A percentile compares a stretch with the other conserved stretches of the same genome.
phyloP scores from a whole-genome alignment of 2,888 invertebrate species.

The Emmelina monodactyla region DNA sequence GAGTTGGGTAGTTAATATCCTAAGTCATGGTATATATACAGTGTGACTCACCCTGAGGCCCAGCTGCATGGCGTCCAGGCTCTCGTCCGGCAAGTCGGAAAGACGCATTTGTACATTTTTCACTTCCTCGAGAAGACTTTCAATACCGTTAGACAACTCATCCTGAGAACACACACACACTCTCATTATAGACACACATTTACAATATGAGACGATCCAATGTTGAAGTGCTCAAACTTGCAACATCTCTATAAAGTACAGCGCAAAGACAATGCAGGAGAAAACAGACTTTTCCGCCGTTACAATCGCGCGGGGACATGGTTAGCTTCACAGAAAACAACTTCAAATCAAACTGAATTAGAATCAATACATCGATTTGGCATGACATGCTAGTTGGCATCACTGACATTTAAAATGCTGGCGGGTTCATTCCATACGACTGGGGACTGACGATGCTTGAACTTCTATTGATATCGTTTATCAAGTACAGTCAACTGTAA shows the following conservation, averaged over 20 bases:
- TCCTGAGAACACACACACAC: slow-evolving; percentile 67
- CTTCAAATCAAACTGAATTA: slow-evolving; percentile 28
- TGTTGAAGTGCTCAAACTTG: background rate
- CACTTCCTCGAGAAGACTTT: slow-evolving; percentile 73
- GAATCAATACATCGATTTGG: slow-evolving; percentile 31
- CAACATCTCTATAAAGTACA: background rate
- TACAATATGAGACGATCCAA: background rate
- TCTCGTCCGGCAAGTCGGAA: slow-evolving; percentile 73
- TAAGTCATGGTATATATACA: slow-evolving; percentile 24
- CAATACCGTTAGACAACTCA: slow-evolving; percentile 72
- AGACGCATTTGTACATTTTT: slow-evolving; percentile 72
- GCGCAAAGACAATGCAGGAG: slow-evolving; percentile 12
- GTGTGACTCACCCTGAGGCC: slow-evolving; percentile 73
- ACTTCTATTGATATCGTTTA: too few relatives aligned
- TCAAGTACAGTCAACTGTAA: too few relatives aligned
- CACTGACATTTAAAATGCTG: slow-evolving; percentile 4
- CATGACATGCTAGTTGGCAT: slow-evolving; percentile 44
- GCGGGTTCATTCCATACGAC: too few relatives aligned
- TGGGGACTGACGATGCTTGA: too few relatives aligned
- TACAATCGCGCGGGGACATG: slow-evolving; percentile 30
- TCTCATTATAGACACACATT: slow-evolving; percentile 36
- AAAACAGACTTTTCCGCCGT: slow-evolving; percentile 17
- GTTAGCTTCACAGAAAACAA: slow-evolving; percentile 36
- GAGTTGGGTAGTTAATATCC: slow-evolving; percentile 20
- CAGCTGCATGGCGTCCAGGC: slow-evolving; percentile 74